Evolutionary conservation across 2,797 vertebrate species (phyloP).

Genomic region (Dermochelys coriacea): DNA sequence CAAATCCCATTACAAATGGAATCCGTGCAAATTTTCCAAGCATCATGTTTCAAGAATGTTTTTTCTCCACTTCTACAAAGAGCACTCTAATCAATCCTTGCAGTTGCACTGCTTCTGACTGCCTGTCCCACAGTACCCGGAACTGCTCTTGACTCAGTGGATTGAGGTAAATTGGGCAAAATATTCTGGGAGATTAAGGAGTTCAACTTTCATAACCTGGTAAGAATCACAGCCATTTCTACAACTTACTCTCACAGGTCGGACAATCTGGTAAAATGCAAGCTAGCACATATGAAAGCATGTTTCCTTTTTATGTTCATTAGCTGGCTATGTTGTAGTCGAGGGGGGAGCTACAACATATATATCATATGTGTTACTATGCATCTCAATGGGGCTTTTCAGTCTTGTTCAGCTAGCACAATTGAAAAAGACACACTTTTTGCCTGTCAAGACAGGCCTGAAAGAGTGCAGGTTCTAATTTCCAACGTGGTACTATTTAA

Average conservation of each 20-base stretch:
- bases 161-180: neutral
- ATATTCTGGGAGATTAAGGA: neutral
- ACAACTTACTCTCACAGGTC: neutral
- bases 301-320: too few species aligned
- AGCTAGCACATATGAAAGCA: too few species aligned
- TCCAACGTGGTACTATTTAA: neutral
- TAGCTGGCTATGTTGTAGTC: too few species aligned
- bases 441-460: too few species aligned
- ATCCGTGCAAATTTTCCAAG: accelerated
- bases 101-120: neutral
- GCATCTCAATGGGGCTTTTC: too few species aligned
- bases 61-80: neutral
- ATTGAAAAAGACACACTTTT: too few species aligned
- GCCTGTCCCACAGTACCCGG: neutral
- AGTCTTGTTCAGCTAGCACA: too few species aligned
- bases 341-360: too few species aligned
- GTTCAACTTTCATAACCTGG: neutral
- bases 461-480: too few species aligned
- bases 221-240: neutral
- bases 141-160: neutral
- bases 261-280: neutral
- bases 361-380: too few species aligned
- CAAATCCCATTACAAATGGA: neutral
- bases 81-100: neutral
- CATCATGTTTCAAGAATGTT: accelerated